Conservation (phyloP, 1,140 invertebrate genomes). For the Zaprionus taronus region DNA sequence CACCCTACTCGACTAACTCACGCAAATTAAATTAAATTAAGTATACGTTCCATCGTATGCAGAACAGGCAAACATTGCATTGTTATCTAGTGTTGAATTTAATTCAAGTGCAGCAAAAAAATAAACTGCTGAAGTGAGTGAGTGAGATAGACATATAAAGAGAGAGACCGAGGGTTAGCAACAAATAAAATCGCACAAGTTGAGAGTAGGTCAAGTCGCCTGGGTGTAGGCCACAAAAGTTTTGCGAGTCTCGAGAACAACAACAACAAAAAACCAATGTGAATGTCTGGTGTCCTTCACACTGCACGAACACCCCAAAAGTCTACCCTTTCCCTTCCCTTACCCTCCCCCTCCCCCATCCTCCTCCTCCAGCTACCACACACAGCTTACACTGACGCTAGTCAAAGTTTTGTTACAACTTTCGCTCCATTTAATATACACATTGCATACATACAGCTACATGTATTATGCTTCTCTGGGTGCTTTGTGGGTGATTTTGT, state of each 20-base stretch:
- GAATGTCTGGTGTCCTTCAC: conserved; percentile 49
- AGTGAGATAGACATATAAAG: not conserved
- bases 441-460: conserved; percentile 12
- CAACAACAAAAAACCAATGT: conserved; percentile 48
- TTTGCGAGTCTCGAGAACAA: conserved; percentile 42
- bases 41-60: conserved; percentile 18
- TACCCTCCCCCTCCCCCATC: not conserved
- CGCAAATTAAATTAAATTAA: conserved; percentile 25
- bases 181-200: conserved; percentile 42
- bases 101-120: conserved; percentile 15
- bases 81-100: conserved; percentile 18
- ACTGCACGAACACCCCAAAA: conserved; percentile 7
- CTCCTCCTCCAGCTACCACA: not conserved
- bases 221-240: conserved; percentile 55
- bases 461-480: conserved; percentile 48
- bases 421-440: conserved; percentile 69
- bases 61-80: not conserved
- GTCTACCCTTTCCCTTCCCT: not conserved
- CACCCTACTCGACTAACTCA: too few relatives aligned
- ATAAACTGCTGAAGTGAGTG: conserved; percentile 2
- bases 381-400: conserved; percentile 24
- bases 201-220: conserved; percentile 67
- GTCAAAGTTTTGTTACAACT: conserved; percentile 70
- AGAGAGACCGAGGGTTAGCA: not conserved
- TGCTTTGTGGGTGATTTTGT: conserved; percentile 45